phyloP scores from a whole-genome alignment of 2,888 invertebrate species.

The Beris morrisii region DNA sequence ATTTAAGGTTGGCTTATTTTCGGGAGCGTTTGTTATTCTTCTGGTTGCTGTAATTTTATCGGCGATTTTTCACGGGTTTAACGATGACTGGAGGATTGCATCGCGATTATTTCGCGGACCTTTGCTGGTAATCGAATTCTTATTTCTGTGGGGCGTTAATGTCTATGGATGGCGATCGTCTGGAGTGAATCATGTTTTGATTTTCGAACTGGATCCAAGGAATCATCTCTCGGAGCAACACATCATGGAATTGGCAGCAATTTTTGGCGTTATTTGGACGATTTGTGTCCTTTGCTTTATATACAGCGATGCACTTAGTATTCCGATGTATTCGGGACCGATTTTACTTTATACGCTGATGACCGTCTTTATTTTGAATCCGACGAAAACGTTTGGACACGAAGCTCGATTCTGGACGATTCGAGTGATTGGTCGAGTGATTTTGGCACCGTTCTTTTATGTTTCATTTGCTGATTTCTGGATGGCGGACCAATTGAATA shows the following conservation, averaged over 20 bases:
- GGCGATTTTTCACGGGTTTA: slow-evolving; percentile 58
- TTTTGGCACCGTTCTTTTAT: slow-evolving; percentile 74
- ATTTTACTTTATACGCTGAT: slow-evolving; percentile 69
- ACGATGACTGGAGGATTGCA: slow-evolving; percentile 67
- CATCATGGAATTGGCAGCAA: slow-evolving; percentile 73
- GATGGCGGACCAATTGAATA: slow-evolving; percentile 83
- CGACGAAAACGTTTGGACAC: slow-evolving; percentile 72
- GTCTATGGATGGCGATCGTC: slow-evolving; percentile 81
- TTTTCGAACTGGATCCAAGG: slow-evolving; percentile 79
- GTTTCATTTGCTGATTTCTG: slow-evolving; percentile 85
- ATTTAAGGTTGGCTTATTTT: slow-evolving; percentile 81
- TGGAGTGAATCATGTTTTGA: slow-evolving; percentile 81
- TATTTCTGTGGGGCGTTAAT: slow-evolving; percentile 78
- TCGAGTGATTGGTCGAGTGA: slow-evolving; percentile 61
- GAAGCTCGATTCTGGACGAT: slow-evolving; percentile 76
- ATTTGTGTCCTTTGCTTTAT: slow-evolving; percentile 69
- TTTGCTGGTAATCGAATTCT: slow-evolving; percentile 72
- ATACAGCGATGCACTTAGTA: slow-evolving; percentile 64
- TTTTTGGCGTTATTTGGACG: slow-evolving; percentile 77
- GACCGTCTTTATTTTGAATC: slow-evolving; percentile 73
- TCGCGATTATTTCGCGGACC: slow-evolving; percentile 79
- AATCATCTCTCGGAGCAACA: slow-evolving; percentile 77
- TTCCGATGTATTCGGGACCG: slow-evolving; percentile 78
- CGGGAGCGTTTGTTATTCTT: slow-evolving; percentile 78
- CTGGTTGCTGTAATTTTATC: slow-evolving; percentile 71